Percentiles rank a stretch among this genome's conserved stretches.
phyloP scores from a whole-genome alignment of 2,113 vertebrate genomes.

The Oceanites oceanicus region DNA sequence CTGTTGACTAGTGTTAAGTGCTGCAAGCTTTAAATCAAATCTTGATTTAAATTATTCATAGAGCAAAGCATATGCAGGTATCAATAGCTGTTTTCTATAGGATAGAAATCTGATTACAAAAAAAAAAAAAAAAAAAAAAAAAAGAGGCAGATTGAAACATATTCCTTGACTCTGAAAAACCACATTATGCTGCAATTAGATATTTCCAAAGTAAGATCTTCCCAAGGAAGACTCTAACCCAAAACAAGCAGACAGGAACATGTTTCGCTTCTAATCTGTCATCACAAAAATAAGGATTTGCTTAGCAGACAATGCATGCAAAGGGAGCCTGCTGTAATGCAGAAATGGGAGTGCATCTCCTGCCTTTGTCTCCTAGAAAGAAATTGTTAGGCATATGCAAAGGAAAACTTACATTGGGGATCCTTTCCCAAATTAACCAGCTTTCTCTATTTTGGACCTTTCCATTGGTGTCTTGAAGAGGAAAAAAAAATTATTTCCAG shows the following conservation, averaged over 20 bases:
- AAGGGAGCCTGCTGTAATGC: not conserved
- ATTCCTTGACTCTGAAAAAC: not conserved
- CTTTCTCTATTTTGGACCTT: not conserved
- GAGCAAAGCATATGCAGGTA: not conserved
- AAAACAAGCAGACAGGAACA: not conserved
- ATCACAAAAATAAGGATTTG: not conserved
- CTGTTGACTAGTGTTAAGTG: not conserved
- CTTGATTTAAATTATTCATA: conserved; percentile 33
- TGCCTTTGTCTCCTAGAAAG: not conserved
- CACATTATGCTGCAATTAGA: not conserved
- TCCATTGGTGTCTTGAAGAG: not conserved
- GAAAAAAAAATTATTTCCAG: not conserved
- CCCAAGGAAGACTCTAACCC: not conserved
- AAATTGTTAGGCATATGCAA: not conserved
- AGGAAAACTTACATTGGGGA: not conserved
- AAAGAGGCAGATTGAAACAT: not conserved
- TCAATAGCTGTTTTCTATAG: conserved; percentile 17
- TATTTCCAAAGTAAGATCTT: not conserved
- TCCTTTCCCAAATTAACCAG: not conserved
- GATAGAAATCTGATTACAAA: not conserved
- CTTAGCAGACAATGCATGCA: not conserved
- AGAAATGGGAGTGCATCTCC: not conserved
- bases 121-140: not conserved
- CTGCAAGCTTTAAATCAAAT: conserved; percentile 28
- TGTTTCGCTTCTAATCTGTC: not conserved